Base-by-base conservation (phyloP, 2,888 invertebrate species). In the Liposcelis brunnea region DNA sequence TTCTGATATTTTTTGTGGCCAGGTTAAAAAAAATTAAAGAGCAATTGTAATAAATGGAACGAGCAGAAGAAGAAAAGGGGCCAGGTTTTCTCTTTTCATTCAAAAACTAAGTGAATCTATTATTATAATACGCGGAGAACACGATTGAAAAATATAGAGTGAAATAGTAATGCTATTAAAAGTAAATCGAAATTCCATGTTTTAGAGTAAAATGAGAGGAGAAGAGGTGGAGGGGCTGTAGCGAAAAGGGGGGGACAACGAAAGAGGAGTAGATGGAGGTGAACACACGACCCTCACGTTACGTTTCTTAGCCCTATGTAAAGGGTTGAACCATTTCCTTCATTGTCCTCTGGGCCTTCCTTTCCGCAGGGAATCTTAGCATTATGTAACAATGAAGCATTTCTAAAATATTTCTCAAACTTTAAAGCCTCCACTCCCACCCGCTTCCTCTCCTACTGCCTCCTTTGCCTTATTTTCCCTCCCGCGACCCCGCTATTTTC, bases 171-270 rank as follows among this genome's bases (percentile, higher is more conserved):
- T 40, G 21, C 40, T 40, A 40, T 40, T 40, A 40, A 40, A 40
- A 40, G 26, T 40, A 40, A 40, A 40, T 40, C 40, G 40, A 40
- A 40, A 40, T 40, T 40, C 40, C 40, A 40, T 40, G 40, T 40
- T 40, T 40, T 16, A 21, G 40, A 40, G 26, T 26, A 26, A 26
- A 26, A 26, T 26, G 26, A 26, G 26, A 4, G 26, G 26, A 26
- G 26, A 26, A 8, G 26, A 6, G 8, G 26, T 4, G 26, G 26
- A 8, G 26, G 26, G 26, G 26, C 26, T 6, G 26, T 8, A 26
- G 8, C 5, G 26, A 26, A 8, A 8, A 26, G 5, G 26, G 26
- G 26, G 26, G 26, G 26, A 8, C 8, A 26, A 26, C 5, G 26
- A n/a, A n/a, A 26, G 26, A 26, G 26, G 26, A 26, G 26, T 26